Conservation (phyloP, 2,888 invertebrate species). For the Acanthosepion pharaonis region DNA sequence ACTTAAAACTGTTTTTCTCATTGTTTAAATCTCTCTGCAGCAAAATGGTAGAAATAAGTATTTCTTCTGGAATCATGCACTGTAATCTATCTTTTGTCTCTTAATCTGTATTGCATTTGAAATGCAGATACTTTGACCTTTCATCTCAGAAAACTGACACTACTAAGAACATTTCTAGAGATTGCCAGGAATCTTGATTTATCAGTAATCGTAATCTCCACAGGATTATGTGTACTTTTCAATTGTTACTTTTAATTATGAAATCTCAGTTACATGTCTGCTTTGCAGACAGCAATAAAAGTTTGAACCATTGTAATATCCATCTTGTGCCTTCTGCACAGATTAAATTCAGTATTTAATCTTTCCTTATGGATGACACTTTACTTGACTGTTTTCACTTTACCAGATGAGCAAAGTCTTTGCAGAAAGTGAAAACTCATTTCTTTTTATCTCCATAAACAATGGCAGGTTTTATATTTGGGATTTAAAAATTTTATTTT, state of each 20-base stretch:
- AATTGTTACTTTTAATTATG: not conserved
- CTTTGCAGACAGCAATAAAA: constrained; percentile 6
- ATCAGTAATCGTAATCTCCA: not conserved
- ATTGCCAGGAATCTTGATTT: not conserved
- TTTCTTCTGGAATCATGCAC: not conserved
- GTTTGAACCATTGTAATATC: not conserved
- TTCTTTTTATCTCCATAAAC: not conserved
- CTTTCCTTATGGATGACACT: not conserved
- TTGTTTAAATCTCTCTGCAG: no score
- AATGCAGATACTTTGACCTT: not conserved
- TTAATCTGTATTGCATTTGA: not conserved
- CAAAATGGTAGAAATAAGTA: no score
- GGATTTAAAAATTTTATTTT: not conserved
- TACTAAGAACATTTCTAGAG: not conserved
- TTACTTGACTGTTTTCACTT: not conserved
- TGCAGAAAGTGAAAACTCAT: not conserved
- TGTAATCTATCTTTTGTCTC: not conserved
- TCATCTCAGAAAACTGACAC: not conserved
- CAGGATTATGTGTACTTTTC: not conserved
- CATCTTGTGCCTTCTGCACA: not conserved
- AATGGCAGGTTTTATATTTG: not conserved
- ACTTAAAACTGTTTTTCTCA: no score
- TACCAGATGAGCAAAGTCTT: not conserved
- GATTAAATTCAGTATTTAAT: no score
- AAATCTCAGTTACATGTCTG: not conserved